A percentile compares a stretch with the other conserved stretches of the same genome.
Conservation (phyloP, 2,113 vertebrate species). For the Meles meles region DNA sequence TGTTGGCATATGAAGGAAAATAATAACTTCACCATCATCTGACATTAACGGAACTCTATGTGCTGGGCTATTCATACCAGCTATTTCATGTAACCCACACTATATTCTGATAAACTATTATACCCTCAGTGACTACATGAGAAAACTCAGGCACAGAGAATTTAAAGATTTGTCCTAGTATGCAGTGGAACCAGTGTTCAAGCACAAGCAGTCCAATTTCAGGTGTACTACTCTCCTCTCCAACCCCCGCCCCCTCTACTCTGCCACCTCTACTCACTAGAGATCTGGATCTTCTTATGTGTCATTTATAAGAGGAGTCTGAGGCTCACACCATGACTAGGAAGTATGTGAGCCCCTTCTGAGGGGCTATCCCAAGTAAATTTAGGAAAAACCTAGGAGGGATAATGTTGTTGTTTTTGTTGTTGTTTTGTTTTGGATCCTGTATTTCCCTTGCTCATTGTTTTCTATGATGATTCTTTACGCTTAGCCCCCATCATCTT, state of each 20-base stretch:
- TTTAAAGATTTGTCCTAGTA: background rate
- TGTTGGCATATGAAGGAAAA: background rate
- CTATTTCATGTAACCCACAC: background rate
- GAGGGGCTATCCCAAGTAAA: background rate
- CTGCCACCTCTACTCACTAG: background rate
- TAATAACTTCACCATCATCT: background rate
- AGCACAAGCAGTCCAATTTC: background rate
- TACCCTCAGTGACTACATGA: background rate
- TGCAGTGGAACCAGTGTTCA: background rate
- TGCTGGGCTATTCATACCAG: background rate
- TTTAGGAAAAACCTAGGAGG: background rate
- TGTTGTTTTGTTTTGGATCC: background rate
- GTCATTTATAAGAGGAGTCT: background rate
- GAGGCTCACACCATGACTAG: background rate
- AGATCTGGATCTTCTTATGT: background rate
- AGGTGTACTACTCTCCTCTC: background rate
- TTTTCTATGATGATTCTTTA: background rate
- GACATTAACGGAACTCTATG: background rate
- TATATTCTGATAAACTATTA: no score
- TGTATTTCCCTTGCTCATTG: background rate
- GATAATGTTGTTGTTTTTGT: no score
- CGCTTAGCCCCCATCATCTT: background rate
- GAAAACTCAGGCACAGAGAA: background rate
- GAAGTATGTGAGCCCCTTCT: background rate
- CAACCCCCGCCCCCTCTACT: no score